Percentiles rank a stretch among this genome's conserved stretches.
phyloP scores from a whole-genome alignment of 2,113 vertebrate species.

The Capreolus pygargus region DNA sequence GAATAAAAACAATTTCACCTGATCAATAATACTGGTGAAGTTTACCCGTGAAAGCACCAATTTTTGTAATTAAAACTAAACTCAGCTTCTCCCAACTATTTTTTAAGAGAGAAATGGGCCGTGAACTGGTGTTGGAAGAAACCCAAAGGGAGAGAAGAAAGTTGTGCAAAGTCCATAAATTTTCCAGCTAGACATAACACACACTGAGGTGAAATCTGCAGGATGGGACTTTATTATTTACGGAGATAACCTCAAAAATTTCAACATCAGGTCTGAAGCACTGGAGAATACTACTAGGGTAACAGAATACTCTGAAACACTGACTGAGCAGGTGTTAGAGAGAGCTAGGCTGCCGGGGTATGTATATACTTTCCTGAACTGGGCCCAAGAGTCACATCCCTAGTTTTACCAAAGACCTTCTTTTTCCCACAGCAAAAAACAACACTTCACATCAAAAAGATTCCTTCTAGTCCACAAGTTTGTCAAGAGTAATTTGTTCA shows the following conservation, averaged over 20 bases:
- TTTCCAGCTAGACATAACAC: neutral
- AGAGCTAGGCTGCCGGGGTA: neutral
- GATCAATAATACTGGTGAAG: neutral
- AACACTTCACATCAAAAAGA: neutral
- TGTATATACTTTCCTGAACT: neutral
- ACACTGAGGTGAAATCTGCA: neutral
- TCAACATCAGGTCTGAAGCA: neutral
- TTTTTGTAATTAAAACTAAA: neutral
- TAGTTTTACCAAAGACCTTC: conserved; percentile 26
- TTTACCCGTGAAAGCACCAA: neutral
- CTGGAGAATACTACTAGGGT: neutral
- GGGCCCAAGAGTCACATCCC: neutral
- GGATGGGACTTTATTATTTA: neutral
- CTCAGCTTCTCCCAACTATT: neutral
- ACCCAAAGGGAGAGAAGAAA: neutral
- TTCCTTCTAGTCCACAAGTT: neutral
- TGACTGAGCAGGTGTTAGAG: neutral
- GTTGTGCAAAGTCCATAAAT: neutral
- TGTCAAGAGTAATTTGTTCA: neutral
- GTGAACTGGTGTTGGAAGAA: neutral
- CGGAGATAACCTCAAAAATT: neutral
- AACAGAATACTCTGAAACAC: neutral
- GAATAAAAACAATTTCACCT: neutral
- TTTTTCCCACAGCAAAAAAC: neutral
- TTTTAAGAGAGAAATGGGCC: neutral